A percentile compares a stretch with the other conserved stretches of the same genome.
Evolutionary conservation across 1,140 invertebrate species (phyloP).

Genomic region (Sminthurinus signatus): DNA sequence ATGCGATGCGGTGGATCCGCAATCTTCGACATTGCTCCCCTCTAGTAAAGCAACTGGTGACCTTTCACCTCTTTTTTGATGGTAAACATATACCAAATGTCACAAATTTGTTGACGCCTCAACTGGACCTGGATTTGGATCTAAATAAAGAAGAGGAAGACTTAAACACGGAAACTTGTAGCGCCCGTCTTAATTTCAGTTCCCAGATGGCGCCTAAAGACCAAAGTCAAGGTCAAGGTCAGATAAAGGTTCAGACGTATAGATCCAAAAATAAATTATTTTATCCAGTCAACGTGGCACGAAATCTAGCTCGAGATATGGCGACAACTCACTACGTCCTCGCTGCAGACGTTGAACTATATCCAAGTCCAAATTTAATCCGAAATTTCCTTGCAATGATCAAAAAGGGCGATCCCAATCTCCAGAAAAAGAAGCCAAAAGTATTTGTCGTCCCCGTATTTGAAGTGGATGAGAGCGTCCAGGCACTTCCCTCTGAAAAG

Average conservation of each 20-base stretch:
- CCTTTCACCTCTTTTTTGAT: slow-evolving; percentile 79
- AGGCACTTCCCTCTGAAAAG: slow-evolving; percentile 42
- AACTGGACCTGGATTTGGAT: not conserved
- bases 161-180: too few relatives aligned
- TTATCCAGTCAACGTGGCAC: slow-evolving; percentile 21
- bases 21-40: slow-evolving; percentile 60
- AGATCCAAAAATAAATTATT: not conserved
- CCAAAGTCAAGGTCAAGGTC: not conserved
- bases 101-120: not conserved
- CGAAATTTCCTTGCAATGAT: slow-evolving; percentile 14
- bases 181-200: too few relatives aligned
- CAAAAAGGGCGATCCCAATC: not conserved
- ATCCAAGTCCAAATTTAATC: slow-evolving; percentile 38
- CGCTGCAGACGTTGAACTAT: slow-evolving; percentile 45
- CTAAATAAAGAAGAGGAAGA: too few relatives aligned
- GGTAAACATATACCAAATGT: slow-evolving; percentile 69
- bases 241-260: not conserved
- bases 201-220: not conserved
- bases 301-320: slow-evolving; percentile 43
- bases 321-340: slow-evolving; percentile 48
- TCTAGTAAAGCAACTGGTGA: slow-evolving; percentile 65
- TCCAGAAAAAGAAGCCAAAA: slow-evolving; percentile 23
- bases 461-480: slow-evolving; percentile 44
- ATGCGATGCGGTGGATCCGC: slow-evolving; percentile 58
- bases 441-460: slow-evolving; percentile 48